A percentile compares a stretch with the other conserved stretches of the same genome.
These are phyloP conservation scores for Drosophila dives DNA, from an alignment of 2,888 invertebrate species.

Conservation along the genomic window DNA sequence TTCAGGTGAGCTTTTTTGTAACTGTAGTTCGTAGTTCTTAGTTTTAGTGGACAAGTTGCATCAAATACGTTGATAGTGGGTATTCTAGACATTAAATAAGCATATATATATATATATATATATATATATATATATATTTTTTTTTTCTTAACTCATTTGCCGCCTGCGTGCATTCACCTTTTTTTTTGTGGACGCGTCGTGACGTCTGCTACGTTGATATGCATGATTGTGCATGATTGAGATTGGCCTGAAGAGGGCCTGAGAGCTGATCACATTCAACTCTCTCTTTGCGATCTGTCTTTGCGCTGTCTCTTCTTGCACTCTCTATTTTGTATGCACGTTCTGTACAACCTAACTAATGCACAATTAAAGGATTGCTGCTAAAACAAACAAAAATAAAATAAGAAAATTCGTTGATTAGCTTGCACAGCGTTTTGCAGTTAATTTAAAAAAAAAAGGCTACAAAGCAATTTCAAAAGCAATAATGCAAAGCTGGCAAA, in stretches of 20 bases:
- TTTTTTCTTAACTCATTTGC: slow-evolving; percentile 14
- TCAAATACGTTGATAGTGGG: not conserved
- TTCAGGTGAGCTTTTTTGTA: slow-evolving; percentile 9
- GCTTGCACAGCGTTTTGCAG: slow-evolving; percentile 49
- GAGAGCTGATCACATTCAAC: not conserved
- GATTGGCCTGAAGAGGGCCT: slow-evolving; percentile 2
- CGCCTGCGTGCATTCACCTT: slow-evolving; percentile 53
- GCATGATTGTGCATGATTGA: slow-evolving; percentile 1
- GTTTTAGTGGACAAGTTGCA: not conserved
- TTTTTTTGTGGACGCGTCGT: slow-evolving; percentile 12
- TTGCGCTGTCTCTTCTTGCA: not conserved
- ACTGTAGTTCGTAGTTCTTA: not conserved
- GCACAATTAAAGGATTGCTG: slow-evolving; percentile 13
- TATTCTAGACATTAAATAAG: not conserved
- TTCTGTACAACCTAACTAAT: not conserved
- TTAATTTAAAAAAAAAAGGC: slow-evolving; percentile 33
- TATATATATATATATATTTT: not conserved
- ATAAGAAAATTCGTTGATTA: slow-evolving; percentile 11
- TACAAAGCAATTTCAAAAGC: slow-evolving; percentile 35
- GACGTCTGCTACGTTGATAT: slow-evolving; percentile 15
- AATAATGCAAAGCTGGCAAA: slow-evolving; percentile 44
- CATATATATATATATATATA: not conserved
- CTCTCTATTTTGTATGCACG: not conserved
- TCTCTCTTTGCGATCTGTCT: not conserved
- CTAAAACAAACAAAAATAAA: not conserved